Evolutionary conservation across 2,888 invertebrate species (phyloP).

Genomic region (Nipponacmea schrenckii): DNA sequence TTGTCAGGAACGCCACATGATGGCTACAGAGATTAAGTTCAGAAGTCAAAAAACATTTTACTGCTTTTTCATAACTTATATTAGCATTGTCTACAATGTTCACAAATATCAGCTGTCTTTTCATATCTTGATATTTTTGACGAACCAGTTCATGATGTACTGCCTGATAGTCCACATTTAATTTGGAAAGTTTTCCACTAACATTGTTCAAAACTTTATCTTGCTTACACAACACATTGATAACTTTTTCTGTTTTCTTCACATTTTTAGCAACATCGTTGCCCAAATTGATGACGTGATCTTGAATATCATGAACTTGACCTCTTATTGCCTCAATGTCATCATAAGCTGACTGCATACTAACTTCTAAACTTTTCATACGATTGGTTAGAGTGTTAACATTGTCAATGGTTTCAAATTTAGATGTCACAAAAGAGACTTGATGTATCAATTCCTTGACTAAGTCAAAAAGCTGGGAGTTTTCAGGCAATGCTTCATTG

Average conservation of each 20-base stretch:
- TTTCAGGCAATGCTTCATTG: neutral
- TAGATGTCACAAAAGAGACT: neutral
- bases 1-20: neutral
- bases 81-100: neutral
- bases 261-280: neutral
- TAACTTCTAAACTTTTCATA: neutral
- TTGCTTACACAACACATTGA: neutral
- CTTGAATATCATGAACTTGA: neutral
- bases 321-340: neutral
- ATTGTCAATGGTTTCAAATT: neutral
- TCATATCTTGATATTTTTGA: neutral
- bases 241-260: neutral
- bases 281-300: neutral
- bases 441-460: neutral
- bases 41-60: neutral
- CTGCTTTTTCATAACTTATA: neutral
- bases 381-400: neutral
- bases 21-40: neutral
- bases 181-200: neutral
- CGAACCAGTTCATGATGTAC: neutral
- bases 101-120: neutral
- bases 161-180: neutral
- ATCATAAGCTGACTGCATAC: neutral
- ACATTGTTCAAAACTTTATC: neutral
- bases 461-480: neutral